These are phyloP conservation scores for Natrix natrix DNA, from an alignment of 2,797 vertebrate genomes.

Conservation along the genomic window DNA sequence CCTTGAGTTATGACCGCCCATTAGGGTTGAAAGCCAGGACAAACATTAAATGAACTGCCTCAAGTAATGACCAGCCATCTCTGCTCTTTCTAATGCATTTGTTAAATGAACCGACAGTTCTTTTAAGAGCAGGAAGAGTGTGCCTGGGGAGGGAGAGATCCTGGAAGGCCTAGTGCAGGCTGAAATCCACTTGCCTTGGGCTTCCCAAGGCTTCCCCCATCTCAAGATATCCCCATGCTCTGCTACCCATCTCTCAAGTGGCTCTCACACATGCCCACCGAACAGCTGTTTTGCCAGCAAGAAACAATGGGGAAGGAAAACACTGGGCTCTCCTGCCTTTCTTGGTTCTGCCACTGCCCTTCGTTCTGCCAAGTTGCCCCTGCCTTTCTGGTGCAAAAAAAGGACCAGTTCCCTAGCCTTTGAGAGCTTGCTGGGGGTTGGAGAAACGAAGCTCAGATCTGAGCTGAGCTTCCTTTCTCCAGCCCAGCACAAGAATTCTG, in stretches of 20 bases:
- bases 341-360: background rate
- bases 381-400: background rate
- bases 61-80: background rate
- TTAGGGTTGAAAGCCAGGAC: background rate
- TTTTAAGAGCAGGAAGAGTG: background rate
- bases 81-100: background rate
- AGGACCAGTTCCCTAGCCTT: background rate
- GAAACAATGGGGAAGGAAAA: background rate
- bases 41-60: background rate
- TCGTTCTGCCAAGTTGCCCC: background rate
- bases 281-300: background rate
- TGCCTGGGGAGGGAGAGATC: background rate
- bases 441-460: background rate
- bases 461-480: background rate
- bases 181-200: background rate
- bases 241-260: background rate
- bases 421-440: background rate
- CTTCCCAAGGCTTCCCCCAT: background rate
- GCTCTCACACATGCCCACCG: background rate
- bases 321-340: background rate
- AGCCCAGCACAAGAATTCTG: background rate
- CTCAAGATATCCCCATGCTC: background rate
- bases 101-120: background rate
- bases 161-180: background rate
- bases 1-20: background rate